phyloP scores from a whole-genome alignment of 2,888 invertebrate species.

The Apodemia zela region DNA sequence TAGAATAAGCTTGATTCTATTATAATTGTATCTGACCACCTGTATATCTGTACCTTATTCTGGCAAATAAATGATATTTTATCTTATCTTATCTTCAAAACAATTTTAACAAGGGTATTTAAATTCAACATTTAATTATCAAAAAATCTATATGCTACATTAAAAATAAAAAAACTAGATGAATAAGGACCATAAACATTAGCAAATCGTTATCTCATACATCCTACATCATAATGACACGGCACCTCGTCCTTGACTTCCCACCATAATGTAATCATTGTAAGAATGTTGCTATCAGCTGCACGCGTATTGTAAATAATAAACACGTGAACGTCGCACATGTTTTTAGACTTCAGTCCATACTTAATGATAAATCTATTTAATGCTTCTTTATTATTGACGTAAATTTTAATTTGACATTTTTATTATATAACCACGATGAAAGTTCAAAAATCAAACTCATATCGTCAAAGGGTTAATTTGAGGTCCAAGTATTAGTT shows the following conservation, averaged over 20 bases:
- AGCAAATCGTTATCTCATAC: conserved; percentile 44
- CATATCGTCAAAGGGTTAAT: too few relatives aligned
- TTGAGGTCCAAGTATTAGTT: too few relatives aligned
- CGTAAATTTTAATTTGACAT: neutral
- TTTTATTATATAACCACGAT: neutral
- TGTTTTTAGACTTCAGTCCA: conserved; percentile 1
- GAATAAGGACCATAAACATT: conserved; percentile 21
- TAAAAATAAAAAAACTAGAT: neutral
- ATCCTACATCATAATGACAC: conserved; percentile 52
- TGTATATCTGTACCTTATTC: too few relatives aligned
- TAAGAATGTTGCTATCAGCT: conserved; percentile 60
- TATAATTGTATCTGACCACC: too few relatives aligned
- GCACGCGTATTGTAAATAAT: conserved; percentile 69
- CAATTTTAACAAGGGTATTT: too few relatives aligned
- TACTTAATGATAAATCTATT: neutral
- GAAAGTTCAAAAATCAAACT: too few relatives aligned
- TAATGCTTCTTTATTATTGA: conserved; percentile 15
- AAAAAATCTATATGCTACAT: neutral
- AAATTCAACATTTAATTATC: too few relatives aligned
- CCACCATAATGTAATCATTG: conserved; percentile 38
- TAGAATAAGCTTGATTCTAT: too few relatives aligned
- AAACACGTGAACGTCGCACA: conserved; percentile 47
- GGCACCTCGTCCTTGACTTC: conserved; percentile 66
- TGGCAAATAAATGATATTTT: too few relatives aligned
- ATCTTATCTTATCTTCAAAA: too few relatives aligned